Evolutionary conservation across 37 sponge, comb jelly and placozoan genomes (phyloP).

Genomic region (Mnemiopsis leidyi): DNA sequence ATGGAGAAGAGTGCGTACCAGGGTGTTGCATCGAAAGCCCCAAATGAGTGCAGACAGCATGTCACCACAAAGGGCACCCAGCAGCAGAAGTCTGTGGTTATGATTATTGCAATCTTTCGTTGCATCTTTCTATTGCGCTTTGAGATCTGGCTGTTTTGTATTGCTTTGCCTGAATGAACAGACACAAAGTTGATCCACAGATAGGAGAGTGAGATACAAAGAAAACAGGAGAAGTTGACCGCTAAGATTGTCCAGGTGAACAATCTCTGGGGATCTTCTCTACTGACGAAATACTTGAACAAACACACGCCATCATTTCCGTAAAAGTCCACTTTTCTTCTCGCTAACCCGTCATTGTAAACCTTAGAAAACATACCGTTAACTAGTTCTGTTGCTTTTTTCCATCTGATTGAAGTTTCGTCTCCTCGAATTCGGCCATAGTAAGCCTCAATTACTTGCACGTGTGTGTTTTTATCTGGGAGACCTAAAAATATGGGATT

Average conservation of each 20-base stretch:
- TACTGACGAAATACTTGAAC: too few relatives aligned
- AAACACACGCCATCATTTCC: conserved; percentile 26
- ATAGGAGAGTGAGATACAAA: not conserved
- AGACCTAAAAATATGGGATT: not conserved
- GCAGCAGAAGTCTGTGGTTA: too few relatives aligned
- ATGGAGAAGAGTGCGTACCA: too few relatives aligned
- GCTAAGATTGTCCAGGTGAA: not conserved
- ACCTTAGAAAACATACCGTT: not conserved
- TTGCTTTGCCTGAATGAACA: too few relatives aligned
- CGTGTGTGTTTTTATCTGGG: not conserved
- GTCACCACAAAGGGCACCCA: too few relatives aligned
- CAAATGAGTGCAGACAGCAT: too few relatives aligned
- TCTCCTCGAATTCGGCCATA: not conserved
- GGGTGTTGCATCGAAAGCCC: too few relatives aligned
- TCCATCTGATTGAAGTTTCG: not conserved
- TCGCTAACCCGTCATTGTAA: not conserved
- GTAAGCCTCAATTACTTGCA: not conserved
- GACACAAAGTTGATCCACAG: not conserved
- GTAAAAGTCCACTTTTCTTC: not conserved
- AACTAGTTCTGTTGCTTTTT: not conserved
- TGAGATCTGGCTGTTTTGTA: too few relatives aligned
- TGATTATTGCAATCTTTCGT: too few relatives aligned
- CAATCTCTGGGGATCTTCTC: not conserved
- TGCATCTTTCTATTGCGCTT: too few relatives aligned
- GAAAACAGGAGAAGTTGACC: not conserved